Evolutionary conservation across 2,113 vertebrate species (phyloP), one percentile per base, ranked within the genome.

Genomic region (Aix galericulata): DNA sequence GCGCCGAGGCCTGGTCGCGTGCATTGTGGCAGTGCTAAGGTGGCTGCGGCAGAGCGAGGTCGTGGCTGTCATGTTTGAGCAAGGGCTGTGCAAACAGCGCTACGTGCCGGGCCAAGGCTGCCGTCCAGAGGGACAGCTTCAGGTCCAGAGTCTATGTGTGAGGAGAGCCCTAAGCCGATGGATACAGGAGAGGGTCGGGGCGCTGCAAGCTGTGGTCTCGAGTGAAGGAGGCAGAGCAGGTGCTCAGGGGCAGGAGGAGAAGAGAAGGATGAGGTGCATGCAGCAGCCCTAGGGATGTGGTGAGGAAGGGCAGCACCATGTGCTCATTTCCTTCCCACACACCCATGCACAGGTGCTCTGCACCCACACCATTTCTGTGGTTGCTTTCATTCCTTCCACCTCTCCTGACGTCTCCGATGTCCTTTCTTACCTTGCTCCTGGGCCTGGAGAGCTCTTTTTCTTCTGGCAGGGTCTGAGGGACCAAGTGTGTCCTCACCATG

Each of bases 61-160:
- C 0, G 1, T 0, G 2, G 79, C 78, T 86, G 55, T 64, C 56
- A 63, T 94, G 85, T 96, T 97, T 97, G 93, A 93, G 90, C 80
- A 94, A 92, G 91, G 85, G 67, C 93, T 97, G 60, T 88, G 83
- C 93, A 97, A 95, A 95, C 78, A 93, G 71, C 93, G 4, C 66
- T 86, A 82, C 72, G 59, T 88, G 90, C 82, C 0, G 11, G 62
- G 73, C 63, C 62, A 84, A 86, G 92, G 94, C 63, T 76, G 69
- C 53, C 0, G 2, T 10, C 95, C 76, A 96, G 73, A 88, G 77
- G 78, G 86, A 93, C 58, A 80, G 84, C 17, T 46, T 58, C 0
- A 4, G 77, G 95, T 96, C 79, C 96, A 97, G 90, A 95, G 95
- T 96, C 82, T 95, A 53, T 83, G 82, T 88, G 78, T 77, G 76